Evolutionary conservation across 2,797 vertebrate genomes (phyloP).

Genomic region (Dipus sagitta): DNA sequence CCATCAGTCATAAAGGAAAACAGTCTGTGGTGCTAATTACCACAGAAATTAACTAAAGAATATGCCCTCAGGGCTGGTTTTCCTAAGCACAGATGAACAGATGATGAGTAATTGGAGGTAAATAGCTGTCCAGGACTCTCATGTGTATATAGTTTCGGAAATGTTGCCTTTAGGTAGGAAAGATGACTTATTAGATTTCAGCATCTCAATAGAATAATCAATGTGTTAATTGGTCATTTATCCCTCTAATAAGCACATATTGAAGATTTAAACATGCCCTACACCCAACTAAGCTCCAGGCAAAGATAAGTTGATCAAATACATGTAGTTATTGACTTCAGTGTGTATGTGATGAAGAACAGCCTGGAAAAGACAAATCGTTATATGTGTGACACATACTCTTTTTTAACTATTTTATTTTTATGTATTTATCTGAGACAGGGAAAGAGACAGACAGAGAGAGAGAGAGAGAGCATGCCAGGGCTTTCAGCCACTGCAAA

Average conservation of each 20-base stretch:
- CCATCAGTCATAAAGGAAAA: constrained; percentile 59
- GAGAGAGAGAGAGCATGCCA: no score
- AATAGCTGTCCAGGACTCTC: background rate
- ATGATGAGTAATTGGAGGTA: background rate
- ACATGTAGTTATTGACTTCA: background rate
- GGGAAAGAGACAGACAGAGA: no score
- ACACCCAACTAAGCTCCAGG: background rate
- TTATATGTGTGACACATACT: background rate
- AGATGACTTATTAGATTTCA: constrained; percentile 17
- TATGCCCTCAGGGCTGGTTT: background rate
- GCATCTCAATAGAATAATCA: constrained; percentile 58
- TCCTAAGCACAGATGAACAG: background rate
- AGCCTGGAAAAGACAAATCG: background rate
- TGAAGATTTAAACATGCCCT: background rate
- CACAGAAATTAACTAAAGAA: constrained; percentile 27
- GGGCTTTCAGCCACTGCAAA: no score
- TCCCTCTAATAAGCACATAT: constrained; percentile 51
- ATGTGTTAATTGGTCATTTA: constrained; percentile 60
- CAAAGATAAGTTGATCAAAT: constrained; percentile 34
- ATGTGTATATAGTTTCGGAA: background rate
- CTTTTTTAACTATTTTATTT: no score
- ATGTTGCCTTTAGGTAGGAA: constrained; percentile 34
- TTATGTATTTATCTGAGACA: no score
- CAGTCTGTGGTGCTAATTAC: constrained; percentile 56
- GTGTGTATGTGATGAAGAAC: background rate